phyloP scores from a whole-genome alignment of 2,888 invertebrate species.

The Aporophyla lueneburgensis region DNA sequence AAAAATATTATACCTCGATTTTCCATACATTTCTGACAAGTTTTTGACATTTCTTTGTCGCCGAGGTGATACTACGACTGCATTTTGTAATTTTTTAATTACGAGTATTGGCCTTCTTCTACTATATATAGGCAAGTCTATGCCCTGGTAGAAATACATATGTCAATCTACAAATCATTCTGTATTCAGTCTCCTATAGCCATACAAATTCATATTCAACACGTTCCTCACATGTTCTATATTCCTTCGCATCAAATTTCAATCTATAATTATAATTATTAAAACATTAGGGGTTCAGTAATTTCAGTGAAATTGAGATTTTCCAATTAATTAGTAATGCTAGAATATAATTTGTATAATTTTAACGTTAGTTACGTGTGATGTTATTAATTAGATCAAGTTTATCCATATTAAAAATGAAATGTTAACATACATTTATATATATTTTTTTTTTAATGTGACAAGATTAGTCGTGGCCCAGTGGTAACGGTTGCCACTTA shows the following conservation, averaged over 20 bases:
- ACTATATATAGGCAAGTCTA: too few species aligned
- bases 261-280: not conserved
- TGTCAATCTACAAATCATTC: not conserved
- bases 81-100: too few species aligned
- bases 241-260: not conserved
- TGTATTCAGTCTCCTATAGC: too few species aligned
- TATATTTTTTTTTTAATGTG: too few species aligned
- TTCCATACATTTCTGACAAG: too few species aligned
- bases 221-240: not conserved
- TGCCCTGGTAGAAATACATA: too few species aligned
- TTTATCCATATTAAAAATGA: not conserved
- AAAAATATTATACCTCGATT: too few species aligned
- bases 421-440: not conserved
- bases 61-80: too few species aligned
- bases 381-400: constrained; percentile 10
- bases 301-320: not conserved
- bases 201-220: not conserved
- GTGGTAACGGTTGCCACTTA: too few species aligned
- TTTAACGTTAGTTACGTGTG: not conserved
- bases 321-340: constrained; percentile 6
- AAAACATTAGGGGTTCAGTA: not conserved
- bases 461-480: too few species aligned
- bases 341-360: constrained; percentile 5
- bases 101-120: too few species aligned
- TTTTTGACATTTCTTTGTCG: too few species aligned